Evolutionary conservation across 2,797 vertebrate species (phyloP).

Genomic region (Neostethus bicornis): DNA sequence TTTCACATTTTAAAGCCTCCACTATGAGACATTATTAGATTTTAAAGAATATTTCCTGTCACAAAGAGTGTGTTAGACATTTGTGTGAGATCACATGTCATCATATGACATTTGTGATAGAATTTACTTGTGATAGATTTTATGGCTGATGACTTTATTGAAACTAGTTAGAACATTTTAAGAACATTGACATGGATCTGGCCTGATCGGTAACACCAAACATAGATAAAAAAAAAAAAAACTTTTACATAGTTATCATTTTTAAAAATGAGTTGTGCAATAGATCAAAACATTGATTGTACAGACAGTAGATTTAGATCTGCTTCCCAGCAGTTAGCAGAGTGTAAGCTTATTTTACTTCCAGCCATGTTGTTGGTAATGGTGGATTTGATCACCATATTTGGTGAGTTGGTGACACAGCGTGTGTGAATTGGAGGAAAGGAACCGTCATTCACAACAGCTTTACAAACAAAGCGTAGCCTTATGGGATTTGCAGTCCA

Average conservation of each 20-base stretch:
- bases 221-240: too few species aligned
- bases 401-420: conserved; percentile 87
- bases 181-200: not conserved
- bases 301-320: too few species aligned
- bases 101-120: too few species aligned
- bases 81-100: too few species aligned
- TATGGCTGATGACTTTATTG: not conserved
- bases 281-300: too few species aligned
- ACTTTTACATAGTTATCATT: too few species aligned
- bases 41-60: too few species aligned
- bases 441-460: conserved; percentile 82
- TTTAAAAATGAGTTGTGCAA: too few species aligned
- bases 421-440: conserved; percentile 79
- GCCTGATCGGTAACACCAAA: too few species aligned
- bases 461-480: conserved; percentile 86
- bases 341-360: conserved; percentile 64
- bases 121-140: not conserved
- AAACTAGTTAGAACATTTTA: not conserved
- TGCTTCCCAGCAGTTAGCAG: conserved; percentile 29
- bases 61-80: too few species aligned
- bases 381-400: conserved; percentile 91
- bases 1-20: conserved; percentile 17
- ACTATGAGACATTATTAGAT: too few species aligned
- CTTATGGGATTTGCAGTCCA: conserved; percentile 85
- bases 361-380: conserved; percentile 79